Evolutionary conservation across 2,113 vertebrate genomes (phyloP).

Genomic region (Actenoides lindsayi): DNA sequence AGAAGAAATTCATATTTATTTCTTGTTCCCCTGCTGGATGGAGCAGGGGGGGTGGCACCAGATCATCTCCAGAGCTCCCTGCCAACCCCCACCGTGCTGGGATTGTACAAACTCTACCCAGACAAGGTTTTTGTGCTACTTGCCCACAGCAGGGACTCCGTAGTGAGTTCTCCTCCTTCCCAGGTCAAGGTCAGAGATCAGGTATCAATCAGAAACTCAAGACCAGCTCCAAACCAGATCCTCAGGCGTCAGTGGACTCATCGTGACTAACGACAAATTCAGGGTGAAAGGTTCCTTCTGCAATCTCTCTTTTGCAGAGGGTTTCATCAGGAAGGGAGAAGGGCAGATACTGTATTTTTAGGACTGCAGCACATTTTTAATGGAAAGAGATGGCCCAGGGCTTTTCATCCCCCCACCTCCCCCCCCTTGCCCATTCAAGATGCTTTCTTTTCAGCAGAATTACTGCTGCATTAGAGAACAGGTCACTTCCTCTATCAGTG

Average conservation of each 20-base stretch:
- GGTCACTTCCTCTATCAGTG: slow-evolving; percentile 59
- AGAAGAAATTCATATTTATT: too few species aligned
- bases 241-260: not conserved
- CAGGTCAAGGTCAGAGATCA: not conserved
- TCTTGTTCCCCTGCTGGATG: not conserved
- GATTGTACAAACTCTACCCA: not conserved
- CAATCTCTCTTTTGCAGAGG: not conserved
- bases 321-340: slow-evolving; percentile 3
- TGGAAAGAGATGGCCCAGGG: slow-evolving; percentile 44
- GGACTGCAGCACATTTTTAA: slow-evolving; percentile 54
- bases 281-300: not conserved
- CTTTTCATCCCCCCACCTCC: not conserved
- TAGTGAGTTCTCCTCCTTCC: fast-evolving
- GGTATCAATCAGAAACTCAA: not conserved
- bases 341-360: slow-evolving; percentile 41
- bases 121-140: not conserved
- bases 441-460: slow-evolving; percentile 55
- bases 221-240: not conserved
- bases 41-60: not conserved
- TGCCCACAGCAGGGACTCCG: not conserved
- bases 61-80: not conserved
- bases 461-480: slow-evolving; percentile 58
- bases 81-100: not conserved
- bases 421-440: not conserved
- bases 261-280: not conserved